These are phyloP conservation scores for Chlorospingus semifuscus DNA, from an alignment of 2,797 vertebrate genomes.

Conservation along the genomic window DNA sequence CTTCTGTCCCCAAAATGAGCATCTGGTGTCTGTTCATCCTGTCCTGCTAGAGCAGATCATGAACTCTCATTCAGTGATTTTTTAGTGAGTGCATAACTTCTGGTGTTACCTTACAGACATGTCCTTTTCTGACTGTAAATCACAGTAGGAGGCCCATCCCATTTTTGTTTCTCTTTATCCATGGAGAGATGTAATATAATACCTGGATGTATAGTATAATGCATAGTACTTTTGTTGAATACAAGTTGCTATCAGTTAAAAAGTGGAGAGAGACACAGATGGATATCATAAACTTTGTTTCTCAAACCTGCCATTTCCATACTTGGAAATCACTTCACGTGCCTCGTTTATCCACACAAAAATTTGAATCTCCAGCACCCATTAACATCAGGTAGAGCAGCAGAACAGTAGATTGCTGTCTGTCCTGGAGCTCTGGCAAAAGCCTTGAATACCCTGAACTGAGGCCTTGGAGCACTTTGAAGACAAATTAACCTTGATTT, in stretches of 20 bases:
- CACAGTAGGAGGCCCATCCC: not conserved
- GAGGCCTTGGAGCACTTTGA: not conserved
- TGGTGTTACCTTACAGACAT: not conserved
- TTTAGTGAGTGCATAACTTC: not conserved
- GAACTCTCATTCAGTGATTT: not conserved
- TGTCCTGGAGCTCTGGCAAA: not conserved
- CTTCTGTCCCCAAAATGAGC: not conserved
- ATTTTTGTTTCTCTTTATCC: not conserved
- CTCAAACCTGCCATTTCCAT: not conserved
- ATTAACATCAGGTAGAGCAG: not conserved
- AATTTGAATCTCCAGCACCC: not conserved
- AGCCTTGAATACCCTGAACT: not conserved
- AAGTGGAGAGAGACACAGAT: not conserved
- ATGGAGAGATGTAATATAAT: not conserved
- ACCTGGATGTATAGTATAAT: not conserved
- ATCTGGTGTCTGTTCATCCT: not conserved
- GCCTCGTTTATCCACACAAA: not conserved
- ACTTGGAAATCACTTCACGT: not conserved
- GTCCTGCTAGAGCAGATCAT: not conserved
- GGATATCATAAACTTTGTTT: not conserved
- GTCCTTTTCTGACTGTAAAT: not conserved
- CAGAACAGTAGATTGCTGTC: not conserved
- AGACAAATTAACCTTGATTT: not conserved
- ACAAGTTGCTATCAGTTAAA: not conserved
- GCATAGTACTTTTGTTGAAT: not conserved